phyloP scores from a whole-genome alignment of 2,113 vertebrate genomes.

The Hippolais icterina region DNA sequence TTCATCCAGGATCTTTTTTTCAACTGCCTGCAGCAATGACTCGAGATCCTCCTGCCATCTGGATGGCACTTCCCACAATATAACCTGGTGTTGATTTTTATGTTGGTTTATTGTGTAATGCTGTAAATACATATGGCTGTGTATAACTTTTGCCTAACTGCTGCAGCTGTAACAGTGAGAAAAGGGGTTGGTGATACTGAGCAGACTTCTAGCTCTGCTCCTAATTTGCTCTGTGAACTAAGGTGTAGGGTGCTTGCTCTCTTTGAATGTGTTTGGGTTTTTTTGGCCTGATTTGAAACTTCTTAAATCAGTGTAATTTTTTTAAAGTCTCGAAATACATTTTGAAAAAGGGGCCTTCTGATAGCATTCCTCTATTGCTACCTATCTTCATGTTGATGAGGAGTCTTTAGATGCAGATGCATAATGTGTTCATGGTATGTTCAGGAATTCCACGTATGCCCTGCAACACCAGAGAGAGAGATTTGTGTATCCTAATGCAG shows the following conservation, averaged over 20 bases:
- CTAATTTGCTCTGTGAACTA: background rate
- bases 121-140: slow-evolving; percentile 3
- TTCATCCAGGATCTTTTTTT: background rate
- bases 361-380: background rate
- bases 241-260: background rate
- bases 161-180: background rate
- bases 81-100: background rate
- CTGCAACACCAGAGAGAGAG: background rate
- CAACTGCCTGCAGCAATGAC: background rate
- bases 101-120: background rate
- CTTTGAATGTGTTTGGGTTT: background rate
- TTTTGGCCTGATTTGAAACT: background rate
- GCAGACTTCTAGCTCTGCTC: background rate
- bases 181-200: background rate
- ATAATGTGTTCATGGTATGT: background rate
- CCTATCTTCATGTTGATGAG: background rate
- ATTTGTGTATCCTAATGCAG: background rate
- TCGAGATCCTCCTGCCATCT: background rate
- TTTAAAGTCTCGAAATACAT: background rate
- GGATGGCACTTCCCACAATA: background rate
- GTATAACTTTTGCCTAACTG: background rate
- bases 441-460: background rate
- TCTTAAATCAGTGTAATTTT: background rate
- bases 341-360: background rate
- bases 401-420: background rate